A percentile compares a stretch with the other conserved stretches of the same genome.
These are phyloP conservation scores for Rallus limicola DNA, from an alignment of 2,113 vertebrate species.

Conservation along the genomic window DNA sequence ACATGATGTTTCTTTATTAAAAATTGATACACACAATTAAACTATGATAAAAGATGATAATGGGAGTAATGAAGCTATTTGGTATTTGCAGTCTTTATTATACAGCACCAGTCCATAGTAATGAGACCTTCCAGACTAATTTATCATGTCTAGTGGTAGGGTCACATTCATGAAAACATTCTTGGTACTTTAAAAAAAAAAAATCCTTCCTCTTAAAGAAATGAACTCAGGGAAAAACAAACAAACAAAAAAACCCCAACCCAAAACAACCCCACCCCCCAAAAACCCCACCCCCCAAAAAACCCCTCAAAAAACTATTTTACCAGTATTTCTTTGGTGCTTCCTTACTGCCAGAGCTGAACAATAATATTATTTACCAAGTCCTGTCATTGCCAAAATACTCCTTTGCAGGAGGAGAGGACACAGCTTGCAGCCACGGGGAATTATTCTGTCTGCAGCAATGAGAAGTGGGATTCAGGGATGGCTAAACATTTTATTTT, in stretches of 20 bases:
- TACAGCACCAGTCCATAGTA: background rate
- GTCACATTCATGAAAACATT: background rate
- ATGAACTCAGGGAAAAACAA: background rate
- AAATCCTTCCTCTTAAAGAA: background rate
- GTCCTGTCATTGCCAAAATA: background rate
- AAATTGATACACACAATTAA: slow-evolving; percentile 38
- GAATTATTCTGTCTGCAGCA: background rate
- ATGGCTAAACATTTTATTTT: background rate
- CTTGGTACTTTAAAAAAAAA: background rate
- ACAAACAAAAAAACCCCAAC: no score
- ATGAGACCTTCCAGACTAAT: background rate
- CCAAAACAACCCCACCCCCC: no score
- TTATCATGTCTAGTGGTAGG: background rate
- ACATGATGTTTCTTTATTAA: slow-evolving; percentile 27
- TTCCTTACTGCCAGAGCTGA: background rate
- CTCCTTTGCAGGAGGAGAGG: background rate
- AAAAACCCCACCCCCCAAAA: no score
- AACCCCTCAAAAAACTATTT: background rate
- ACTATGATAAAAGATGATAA: slow-evolving; percentile 3
- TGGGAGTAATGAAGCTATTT: slow-evolving; percentile 21
- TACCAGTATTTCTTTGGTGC: background rate
- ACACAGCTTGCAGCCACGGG: background rate
- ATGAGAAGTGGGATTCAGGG: background rate
- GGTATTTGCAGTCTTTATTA: slow-evolving; percentile 28
- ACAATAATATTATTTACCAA: background rate